phyloP scores from a whole-genome alignment of 2,113 vertebrate genomes.

The Mastomys coucha region DNA sequence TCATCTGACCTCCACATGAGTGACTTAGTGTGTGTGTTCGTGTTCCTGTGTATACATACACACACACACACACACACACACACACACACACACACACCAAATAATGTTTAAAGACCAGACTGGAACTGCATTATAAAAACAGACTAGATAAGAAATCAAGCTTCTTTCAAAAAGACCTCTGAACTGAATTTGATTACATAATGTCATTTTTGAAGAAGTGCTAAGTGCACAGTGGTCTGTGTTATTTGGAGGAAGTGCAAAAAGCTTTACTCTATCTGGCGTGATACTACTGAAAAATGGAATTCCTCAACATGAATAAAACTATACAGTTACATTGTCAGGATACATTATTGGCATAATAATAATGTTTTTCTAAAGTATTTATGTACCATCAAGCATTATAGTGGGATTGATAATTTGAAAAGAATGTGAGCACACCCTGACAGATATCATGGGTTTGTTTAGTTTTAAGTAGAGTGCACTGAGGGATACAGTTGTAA shows the following conservation, averaged over 20 bases:
- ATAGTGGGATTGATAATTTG: neutral
- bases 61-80: neutral
- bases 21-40: accelerated
- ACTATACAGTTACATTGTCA: neutral
- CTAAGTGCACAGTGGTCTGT: neutral
- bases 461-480: neutral
- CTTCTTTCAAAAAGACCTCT: neutral
- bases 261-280: neutral
- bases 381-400: neutral
- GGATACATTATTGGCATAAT: neutral
- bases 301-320: neutral
- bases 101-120: neutral
- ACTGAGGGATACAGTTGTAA: neutral
- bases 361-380: neutral
- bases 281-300: too few species aligned
- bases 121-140: neutral
- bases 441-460: neutral
- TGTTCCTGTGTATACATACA: neutral
- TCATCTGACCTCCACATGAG: neutral
- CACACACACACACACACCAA: neutral
- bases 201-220: slow-evolving; percentile 20
- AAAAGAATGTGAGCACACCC: neutral
- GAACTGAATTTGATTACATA: slow-evolving; percentile 9
- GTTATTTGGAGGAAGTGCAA: neutral
- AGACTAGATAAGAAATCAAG: neutral